Evolutionary conservation across 2,113 vertebrate species (phyloP), one percentile per base, ranked within the genome.

Genomic region (Indri indri): DNA sequence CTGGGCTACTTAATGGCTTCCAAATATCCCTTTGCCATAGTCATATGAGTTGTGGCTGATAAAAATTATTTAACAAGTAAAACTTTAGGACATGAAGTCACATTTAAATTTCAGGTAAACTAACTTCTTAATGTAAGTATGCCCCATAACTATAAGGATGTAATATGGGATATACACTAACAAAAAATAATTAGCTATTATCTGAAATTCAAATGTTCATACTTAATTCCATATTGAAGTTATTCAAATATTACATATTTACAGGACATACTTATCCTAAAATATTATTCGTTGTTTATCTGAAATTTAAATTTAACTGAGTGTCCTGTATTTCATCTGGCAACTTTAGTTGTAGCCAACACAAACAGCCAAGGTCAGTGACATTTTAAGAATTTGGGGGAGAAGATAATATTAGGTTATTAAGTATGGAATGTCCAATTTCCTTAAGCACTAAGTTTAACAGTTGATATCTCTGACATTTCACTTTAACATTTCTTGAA

Each of bases 301-400:
- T 92, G 87, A 92, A 94, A 77, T 94, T 83, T 80, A 93, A 88
- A 40, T 90, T 66, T 81, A 68, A 89, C 30, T 63, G n/a, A 61
- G 20, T 10, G 4, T 66, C 18, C 50, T 82, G 1, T 66, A 74
- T 89, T 91, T 89, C 76, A 50, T 77, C 73, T 66, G 84, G 52
- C 45, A 71, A 77, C 23, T 85, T 91, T 8, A 59, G 11, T 40
- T 34, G 8, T 50, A 27, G 82, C 17, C 34, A 92, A 79, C 20
- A 74, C n/a, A 86, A 90, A 80, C 3, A 83, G 30, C 50, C 77
- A 74, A 82, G 50, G 30, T 84, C 47, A 45, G 66, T 77, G n/a
- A 84, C 30, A 45, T 83, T n/a, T 79, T 54, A 90, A 90, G 54
- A 47, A 66, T 87, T 42, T 20, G 3, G 54, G n/a, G 74, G 25